These are phyloP conservation scores for Xiphias gladius DNA, from an alignment of 2,113 vertebrate species.

Conservation along the genomic window DNA sequence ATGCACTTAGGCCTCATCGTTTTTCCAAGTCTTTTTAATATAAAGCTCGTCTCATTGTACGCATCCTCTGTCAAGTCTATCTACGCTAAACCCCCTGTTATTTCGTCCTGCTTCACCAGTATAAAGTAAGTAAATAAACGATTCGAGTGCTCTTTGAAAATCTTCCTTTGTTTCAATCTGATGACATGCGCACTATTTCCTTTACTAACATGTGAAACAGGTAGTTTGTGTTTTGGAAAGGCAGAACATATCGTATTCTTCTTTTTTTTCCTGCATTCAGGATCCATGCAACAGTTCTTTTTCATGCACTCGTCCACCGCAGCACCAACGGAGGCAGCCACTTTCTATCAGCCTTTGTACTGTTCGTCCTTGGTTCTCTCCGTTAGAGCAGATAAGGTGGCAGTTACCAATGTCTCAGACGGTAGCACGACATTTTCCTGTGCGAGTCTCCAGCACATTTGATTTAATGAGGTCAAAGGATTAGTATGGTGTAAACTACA, in stretches of 20 bases:
- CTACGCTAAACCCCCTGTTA: neutral
- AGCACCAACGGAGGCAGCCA: slow-evolving; percentile 46
- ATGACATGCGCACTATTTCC: neutral
- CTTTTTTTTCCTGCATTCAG: slow-evolving; percentile 31
- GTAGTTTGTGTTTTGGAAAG: neutral
- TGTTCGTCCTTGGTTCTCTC: slow-evolving; percentile 69
- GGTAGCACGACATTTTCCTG: slow-evolving; percentile 28
- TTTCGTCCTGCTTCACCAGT: neutral
- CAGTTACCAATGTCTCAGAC: slow-evolving; percentile 55
- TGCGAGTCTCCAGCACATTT: slow-evolving; percentile 13
- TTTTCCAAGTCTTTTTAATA: no score
- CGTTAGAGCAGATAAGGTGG: slow-evolving; percentile 39
- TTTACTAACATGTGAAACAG: no score
- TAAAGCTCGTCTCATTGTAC: neutral
- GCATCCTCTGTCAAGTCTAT: neutral
- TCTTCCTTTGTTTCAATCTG: neutral
- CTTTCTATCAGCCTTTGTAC: slow-evolving; percentile 70
- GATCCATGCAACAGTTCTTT: slow-evolving; percentile 37
- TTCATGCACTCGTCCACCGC: slow-evolving; percentile 45
- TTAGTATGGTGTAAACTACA: no score
- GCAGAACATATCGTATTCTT: neutral
- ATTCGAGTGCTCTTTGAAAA: no score
- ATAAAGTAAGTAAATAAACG: no score
- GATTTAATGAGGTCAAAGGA: no score
- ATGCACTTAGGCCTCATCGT: no score